phyloP scores from a whole-genome alignment of 1,140 invertebrate species.

The Popillia japonica region DNA sequence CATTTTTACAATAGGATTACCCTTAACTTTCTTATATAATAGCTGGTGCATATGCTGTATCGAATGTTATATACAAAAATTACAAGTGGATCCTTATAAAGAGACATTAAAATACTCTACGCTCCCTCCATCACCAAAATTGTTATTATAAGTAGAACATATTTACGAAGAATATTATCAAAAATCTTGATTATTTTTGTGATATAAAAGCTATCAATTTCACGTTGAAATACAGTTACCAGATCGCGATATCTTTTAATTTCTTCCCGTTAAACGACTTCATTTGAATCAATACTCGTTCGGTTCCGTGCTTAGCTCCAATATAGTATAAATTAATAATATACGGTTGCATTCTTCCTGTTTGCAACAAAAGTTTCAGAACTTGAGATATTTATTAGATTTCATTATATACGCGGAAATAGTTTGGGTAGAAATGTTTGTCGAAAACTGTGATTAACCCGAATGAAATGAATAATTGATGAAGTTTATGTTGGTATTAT shows the following conservation, averaged over 20 bases:
- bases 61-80: background rate
- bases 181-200: no score
- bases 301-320: conserved; percentile 34
- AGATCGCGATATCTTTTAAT: background rate
- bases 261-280: background rate
- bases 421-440: background rate
- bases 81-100: background rate
- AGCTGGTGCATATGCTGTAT: conserved; percentile 17
- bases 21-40: conserved; percentile 6
- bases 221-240: background rate
- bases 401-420: conserved; percentile 11
- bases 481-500: no score
- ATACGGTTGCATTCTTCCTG: conserved; percentile 37
- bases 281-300: conserved; percentile 37
- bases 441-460: no score
- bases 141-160: no score
- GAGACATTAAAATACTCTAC: background rate
- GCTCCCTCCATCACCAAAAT: no score
- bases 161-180: no score
- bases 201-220: no score
- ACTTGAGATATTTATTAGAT: conserved; percentile 17
- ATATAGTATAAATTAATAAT: conserved; percentile 25
- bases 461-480: no score
- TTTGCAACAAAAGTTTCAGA: conserved; percentile 12
- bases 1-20: conserved; percentile 35